A percentile compares a stretch with the other conserved stretches of the same genome.
phyloP scores from a whole-genome alignment of 2,797 vertebrate genomes.

The Sebastes jordani region DNA sequence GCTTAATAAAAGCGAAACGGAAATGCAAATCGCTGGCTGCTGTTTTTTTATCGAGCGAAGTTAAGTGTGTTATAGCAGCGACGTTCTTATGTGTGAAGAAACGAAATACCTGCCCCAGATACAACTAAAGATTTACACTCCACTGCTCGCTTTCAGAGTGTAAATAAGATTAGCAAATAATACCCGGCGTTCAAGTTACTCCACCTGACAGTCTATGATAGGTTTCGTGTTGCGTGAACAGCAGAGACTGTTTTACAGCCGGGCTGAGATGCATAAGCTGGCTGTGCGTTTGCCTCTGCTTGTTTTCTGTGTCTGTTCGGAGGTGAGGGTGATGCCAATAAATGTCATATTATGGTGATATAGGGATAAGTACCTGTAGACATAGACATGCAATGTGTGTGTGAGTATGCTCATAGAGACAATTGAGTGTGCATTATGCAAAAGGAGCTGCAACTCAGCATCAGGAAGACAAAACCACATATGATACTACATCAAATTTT shows the following conservation, averaged over 20 bases:
- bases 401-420: not conserved
- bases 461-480: not conserved
- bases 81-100: constrained; percentile 28
- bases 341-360: constrained; percentile 53
- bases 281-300: constrained; percentile 14
- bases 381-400: not conserved
- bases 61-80: constrained; percentile 13
- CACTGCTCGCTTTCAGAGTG: constrained; percentile 62
- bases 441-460: not conserved
- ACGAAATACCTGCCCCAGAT: constrained; percentile 39
- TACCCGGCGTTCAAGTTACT: constrained; percentile 48
- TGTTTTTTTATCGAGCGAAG: constrained; percentile 24
- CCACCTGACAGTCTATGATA: constrained; percentile 59
- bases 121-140: constrained; percentile 57
- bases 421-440: not conserved
- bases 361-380: constrained; percentile 37
- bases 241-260: constrained; percentile 22
- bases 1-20: constrained; percentile 14
- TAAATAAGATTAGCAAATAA: constrained; percentile 72
- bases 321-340: constrained; percentile 41
- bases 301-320: constrained; percentile 31
- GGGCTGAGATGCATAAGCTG: not conserved
- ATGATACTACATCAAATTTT: not conserved
- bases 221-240: constrained; percentile 64
- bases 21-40: constrained; percentile 38